These are phyloP conservation scores for Osedax fenrisi DNA, from an alignment of 2,888 invertebrate species.

Conservation along the genomic window DNA sequence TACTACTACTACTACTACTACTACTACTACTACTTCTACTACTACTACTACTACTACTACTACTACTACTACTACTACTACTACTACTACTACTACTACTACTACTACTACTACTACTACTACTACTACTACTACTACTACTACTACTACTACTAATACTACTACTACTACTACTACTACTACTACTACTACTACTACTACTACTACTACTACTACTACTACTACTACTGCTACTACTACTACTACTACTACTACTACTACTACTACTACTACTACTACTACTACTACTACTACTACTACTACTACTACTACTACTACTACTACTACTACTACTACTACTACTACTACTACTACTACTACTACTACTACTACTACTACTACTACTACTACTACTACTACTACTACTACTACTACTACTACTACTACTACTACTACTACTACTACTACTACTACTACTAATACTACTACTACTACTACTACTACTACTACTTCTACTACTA, in stretches of 20 bases:
- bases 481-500: neutral
- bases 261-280: conserved; percentile 15
- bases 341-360: neutral
- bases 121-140: neutral
- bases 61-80: neutral
- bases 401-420: neutral
- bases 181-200: conserved; percentile 5
- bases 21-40: neutral
- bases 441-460: neutral
- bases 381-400: neutral
- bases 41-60: neutral
- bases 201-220: conserved; percentile 17
- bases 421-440: neutral
- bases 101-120: neutral
- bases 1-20: neutral
- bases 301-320: conserved; percentile 15
- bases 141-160: conserved; percentile 3
- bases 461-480: neutral
- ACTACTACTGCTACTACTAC: conserved; percentile 15
- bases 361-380: neutral
- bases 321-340: conserved; percentile 10
- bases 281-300: conserved; percentile 18
- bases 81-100: neutral
- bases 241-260: conserved; percentile 13
- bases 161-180: conserved; percentile 8